Base-by-base conservation (phyloP, 2,888 invertebrate genomes). In the Globia sparganii region DNA sequence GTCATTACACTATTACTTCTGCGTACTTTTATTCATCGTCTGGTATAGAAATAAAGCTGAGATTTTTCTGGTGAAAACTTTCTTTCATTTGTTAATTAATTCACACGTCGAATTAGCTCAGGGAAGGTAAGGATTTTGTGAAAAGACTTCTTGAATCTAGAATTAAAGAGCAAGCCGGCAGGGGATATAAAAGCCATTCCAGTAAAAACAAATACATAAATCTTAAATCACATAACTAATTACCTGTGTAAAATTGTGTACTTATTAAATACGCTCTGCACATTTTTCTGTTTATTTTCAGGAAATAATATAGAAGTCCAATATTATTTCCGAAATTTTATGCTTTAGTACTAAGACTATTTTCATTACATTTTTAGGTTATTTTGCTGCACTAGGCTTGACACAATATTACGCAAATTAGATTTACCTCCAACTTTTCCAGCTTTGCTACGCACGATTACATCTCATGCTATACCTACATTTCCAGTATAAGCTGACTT, bases 1-100 rank as follows among this genome's bases (percentile, higher is more conserved):
- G 49, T 53, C 58, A 83, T 73, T 43, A 43, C 43, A 43, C 40
- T 13, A 40, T 40, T 78, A 58, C 40, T 74, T 67, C n/a, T 18
- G 31, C 4, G 37, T n/a, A 34, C 13, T 34, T 70, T 49, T 31
- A 21, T 25, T 46, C 37, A n/a, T 67, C 11, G 46, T 59, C 34
- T n/a, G 15, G 28, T 2, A 31, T 21, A 21, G 37, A 53, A 61
- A 18, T 15, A 21, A 56, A 21, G 6, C 6, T 1, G 4, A 58
- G 6, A 43, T 34, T 37, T 28, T 1, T 53, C 18, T 25, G 18
- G 4, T 11, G 43, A 9, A 34, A 53, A 34, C 15, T 28, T 49
- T 65, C 8, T 21, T 59, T n/a, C 11, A n/a, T 28, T 46, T 46
- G 4, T 74, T 11, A 6, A 74, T 58, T 46, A 43, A n/a, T n/a